Base-by-base conservation (phyloP, 2,888 invertebrate genomes). In the Oxyteleia sp. region DNA sequence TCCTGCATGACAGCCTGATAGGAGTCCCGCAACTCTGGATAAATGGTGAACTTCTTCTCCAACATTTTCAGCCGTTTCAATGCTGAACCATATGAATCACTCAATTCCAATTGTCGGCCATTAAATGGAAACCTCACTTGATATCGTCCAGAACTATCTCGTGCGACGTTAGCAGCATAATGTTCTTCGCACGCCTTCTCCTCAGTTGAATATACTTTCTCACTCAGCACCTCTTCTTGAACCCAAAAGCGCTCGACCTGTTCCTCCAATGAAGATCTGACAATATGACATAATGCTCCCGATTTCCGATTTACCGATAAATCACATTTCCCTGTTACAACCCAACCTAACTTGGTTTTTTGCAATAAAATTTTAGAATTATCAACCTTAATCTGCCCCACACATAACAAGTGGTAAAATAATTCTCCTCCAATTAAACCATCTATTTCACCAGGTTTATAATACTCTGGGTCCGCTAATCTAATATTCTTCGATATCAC, bases 291-390 rank as follows among this genome's bases (percentile, higher is more conserved):
- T 20, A 63, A 5, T 35, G 51, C 23, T 11, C 43, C 26, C 10
- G 5, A 7, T 61, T 45, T 29, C n/a, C n/a, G n/a, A n/a, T n/a
- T n/a, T n/a, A n/a, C n/a, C n/a, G n/a, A n/a, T n/a, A n/a, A 8
- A 16, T 45, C 16, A 18, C 11, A 29, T 47, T 23, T 47, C 4
- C 84, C 85, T 2, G 81, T 66, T 1, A 78, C 41, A 0, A 86
- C 57, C 84, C 84, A 85, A n/a, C 84, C 87, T 1, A 87, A 55
- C 7, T 32, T 51, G 15, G 86, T 84, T 18, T 85, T 84, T 8
- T 87, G 86, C 7, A 82, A 63, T 0, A 66, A 23, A 23, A 55
- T 35, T 0, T 15, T 2, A 16, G 2, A 0, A 2, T 15, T 4
- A 1, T 75, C 15, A 3, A 82, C n/a, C 8, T 55, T 43, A n/a